A percentile compares a stretch with the other conserved stretches of the same genome.
Conservation (phyloP, 2,888 invertebrate species). For the Chelonus formosanus region DNA sequence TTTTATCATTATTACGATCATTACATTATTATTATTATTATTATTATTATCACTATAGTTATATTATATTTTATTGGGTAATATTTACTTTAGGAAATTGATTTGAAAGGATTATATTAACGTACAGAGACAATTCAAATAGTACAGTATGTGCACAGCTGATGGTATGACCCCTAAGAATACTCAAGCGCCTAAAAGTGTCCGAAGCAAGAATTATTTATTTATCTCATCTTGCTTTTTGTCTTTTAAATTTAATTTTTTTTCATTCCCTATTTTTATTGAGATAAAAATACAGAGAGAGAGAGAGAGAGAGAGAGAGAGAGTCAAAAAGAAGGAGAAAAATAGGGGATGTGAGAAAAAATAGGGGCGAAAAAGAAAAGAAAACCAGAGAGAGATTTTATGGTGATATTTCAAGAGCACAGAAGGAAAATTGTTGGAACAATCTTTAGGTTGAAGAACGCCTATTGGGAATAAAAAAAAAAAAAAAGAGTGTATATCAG, state of each 20-base stretch:
- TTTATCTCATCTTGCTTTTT: constrained; percentile 25
- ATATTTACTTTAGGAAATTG: no score
- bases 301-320: constrained; percentile 1
- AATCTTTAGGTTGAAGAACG: constrained; percentile 10
- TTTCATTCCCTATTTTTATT: constrained; percentile 9
- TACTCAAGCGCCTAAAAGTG: constrained; percentile 31
- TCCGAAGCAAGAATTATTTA: constrained; percentile 11
- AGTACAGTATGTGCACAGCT: constrained; percentile 55
- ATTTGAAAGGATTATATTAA: no score
- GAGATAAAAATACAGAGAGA: constrained; percentile 1
- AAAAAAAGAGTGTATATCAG: background rate
- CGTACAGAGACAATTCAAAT: no score
- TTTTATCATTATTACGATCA: no score
- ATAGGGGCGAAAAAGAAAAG: background rate
- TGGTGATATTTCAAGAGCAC: constrained; percentile 12
- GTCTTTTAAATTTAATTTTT: constrained; percentile 13
- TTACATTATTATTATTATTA: no score
- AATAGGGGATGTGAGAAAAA: background rate
- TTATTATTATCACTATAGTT: no score
- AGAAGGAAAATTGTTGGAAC: constrained; percentile 8
- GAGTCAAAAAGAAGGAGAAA: background rate
- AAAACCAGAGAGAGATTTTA: constrained; percentile 1
- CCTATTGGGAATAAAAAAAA: constrained; percentile 2
- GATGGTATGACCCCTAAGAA: constrained; percentile 58
- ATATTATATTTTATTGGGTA: no score